phyloP scores from a whole-genome alignment of 2,797 vertebrate species.

The Anabas testudineus region DNA sequence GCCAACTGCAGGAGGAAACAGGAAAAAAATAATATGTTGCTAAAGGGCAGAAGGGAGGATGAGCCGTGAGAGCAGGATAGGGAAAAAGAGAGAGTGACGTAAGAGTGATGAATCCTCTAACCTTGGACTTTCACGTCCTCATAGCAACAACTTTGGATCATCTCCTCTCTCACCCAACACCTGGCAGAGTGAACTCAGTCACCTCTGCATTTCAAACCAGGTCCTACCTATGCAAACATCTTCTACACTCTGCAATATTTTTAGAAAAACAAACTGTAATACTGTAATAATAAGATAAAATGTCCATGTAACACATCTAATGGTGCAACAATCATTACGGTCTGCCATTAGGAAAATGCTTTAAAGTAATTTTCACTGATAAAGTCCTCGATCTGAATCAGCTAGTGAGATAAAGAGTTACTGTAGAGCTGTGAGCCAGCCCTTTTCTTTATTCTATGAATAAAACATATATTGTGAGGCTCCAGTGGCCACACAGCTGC shows the following conservation, averaged over 20 bases:
- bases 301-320: background rate
- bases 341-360: background rate
- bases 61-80: constrained; percentile 12
- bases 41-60: constrained; percentile 12
- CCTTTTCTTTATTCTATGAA: constrained; percentile 5
- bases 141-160: background rate
- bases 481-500: constrained; percentile 34
- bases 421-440: background rate
- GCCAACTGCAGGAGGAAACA: constrained; percentile 29
- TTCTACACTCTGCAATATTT: background rate
- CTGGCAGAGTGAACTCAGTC: constrained; percentile 31
- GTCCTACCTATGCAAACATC: background rate
- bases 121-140: constrained; percentile 53
- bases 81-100: constrained; percentile 19
- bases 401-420: background rate
- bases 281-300: background rate
- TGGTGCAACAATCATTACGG: background rate
- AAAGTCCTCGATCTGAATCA: too few species aligned
- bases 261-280: too few species aligned
- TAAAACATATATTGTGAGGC: constrained; percentile 36
- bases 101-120: constrained; percentile 32
- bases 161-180: background rate
- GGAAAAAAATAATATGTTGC: constrained; percentile 8
- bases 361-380: background rate
- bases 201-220: background rate